Evolutionary conservation across 2,888 invertebrate genomes (phyloP).

Genomic region (Phortica magna): DNA sequence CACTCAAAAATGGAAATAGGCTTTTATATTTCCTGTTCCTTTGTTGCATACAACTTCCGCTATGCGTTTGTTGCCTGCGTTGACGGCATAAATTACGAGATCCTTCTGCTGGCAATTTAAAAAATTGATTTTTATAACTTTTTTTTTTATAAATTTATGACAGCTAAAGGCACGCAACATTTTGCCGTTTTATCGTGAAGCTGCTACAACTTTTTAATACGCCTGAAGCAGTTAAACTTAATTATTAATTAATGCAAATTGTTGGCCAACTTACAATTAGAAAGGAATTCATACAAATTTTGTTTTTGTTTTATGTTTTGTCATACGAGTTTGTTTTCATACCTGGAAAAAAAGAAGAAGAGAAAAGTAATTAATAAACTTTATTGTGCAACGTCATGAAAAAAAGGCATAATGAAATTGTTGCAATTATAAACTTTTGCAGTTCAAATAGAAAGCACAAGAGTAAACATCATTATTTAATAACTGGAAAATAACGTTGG

Average conservation of each 20-base stretch:
- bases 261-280: neutral
- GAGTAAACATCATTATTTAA: constrained; percentile 20
- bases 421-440: constrained; percentile 1
- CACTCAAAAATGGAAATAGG: neutral
- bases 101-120: neutral
- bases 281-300: neutral
- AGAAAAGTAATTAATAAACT: neutral
- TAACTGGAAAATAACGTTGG: constrained; percentile 13
- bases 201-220: neutral
- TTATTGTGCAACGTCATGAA: neutral
- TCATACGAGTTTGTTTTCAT: neutral
- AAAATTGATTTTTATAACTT: neutral
- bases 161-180: too few relatives aligned
- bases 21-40: neutral
- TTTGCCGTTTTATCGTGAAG: too few relatives aligned
- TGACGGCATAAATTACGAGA: neutral
- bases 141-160: neutral
- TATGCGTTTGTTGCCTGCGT: neutral
- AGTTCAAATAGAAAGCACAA: neutral
- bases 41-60: neutral
- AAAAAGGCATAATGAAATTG: neutral
- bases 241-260: neutral
- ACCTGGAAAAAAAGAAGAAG: neutral
- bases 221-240: neutral
- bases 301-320: constrained; percentile 38